Percentiles rank a stretch among this genome's conserved stretches.
Conservation (phyloP, 2,888 invertebrate genomes). For the Drosophila mulleri region DNA sequence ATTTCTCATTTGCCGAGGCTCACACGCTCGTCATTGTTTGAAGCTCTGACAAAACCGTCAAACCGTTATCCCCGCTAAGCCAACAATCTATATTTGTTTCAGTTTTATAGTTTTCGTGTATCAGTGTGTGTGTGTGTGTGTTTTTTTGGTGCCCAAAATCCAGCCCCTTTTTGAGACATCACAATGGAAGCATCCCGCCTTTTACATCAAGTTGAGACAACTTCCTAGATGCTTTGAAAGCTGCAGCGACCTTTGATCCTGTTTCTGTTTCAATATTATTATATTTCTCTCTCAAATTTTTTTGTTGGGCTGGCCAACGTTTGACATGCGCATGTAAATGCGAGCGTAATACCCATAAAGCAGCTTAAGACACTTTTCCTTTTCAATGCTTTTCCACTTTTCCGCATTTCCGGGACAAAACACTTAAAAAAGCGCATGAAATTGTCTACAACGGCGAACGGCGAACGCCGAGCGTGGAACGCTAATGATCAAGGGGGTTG, state of each 20-base stretch:
- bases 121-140: constrained; percentile 1
- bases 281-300: constrained; percentile 2
- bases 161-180: constrained; percentile 42
- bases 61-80: constrained; percentile 58
- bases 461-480: constrained; percentile 21
- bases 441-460: constrained; percentile 45
- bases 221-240: constrained; percentile 69
- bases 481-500: constrained; percentile 73
- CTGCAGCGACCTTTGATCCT: constrained; percentile 70
- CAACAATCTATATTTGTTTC: constrained; percentile 56
- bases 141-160: constrained; percentile 33
- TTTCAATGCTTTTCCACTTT: constrained; percentile 31
- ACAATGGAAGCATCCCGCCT: constrained; percentile 71
- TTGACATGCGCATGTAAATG: constrained; percentile 76
- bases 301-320: constrained; percentile 51
- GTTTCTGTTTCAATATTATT: constrained; percentile 20
- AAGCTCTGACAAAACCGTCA: constrained; percentile 21
- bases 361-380: constrained; percentile 74
- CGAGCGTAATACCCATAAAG: constrained; percentile 75
- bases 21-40: constrained; percentile 53
- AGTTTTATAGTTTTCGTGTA: constrained; percentile 31
- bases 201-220: constrained; percentile 64
- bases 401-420: constrained; percentile 69
- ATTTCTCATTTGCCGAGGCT: constrained; percentile 34
- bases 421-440: constrained; percentile 67